Evolutionary conservation across 2,113 vertebrate genomes (phyloP).

Genomic region (Pachypanchax playfairii): DNA sequence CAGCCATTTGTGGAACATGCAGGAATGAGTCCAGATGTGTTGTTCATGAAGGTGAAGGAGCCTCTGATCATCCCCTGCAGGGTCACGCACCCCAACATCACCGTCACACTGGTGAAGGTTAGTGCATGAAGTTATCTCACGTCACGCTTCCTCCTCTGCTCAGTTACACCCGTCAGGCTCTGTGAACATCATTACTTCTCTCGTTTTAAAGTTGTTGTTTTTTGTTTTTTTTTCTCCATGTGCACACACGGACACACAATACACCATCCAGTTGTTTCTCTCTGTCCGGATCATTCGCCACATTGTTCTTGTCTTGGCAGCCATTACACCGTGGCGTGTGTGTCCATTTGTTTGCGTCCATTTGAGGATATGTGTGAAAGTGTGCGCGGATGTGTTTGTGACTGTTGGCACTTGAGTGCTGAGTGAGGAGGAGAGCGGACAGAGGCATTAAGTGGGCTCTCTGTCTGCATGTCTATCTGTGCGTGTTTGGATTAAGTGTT

Average conservation of each 20-base stretch:
- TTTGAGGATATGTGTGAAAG: conserved; percentile 67
- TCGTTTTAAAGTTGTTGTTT: too few species aligned
- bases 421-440: conserved; percentile 47
- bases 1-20: conserved; percentile 88
- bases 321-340: conserved; percentile 49
- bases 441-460: conserved; percentile 15
- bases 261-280: conserved; percentile 28
- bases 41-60: conserved; percentile 84
- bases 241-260: conserved; percentile 16
- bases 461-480: conserved; percentile 18
- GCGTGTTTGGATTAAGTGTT: background rate
- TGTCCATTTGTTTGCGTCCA: conserved; percentile 55
- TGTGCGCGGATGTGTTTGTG: conserved; percentile 64
- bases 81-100: conserved; percentile 86
- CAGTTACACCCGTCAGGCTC: background rate
- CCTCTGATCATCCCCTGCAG: conserved; percentile 89
- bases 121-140: conserved; percentile 35
- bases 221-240: too few species aligned
- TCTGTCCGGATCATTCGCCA: conserved; percentile 46
- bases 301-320: conserved; percentile 73
- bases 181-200: conserved; percentile 17
- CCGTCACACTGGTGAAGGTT: conserved; percentile 83
- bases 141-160: conserved; percentile 4
- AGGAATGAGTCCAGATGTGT: conserved; percentile 78
- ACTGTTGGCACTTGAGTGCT: conserved; percentile 52